Evolutionary conservation across 2,113 vertebrate genomes (phyloP).

Genomic region (Fulica atra): DNA sequence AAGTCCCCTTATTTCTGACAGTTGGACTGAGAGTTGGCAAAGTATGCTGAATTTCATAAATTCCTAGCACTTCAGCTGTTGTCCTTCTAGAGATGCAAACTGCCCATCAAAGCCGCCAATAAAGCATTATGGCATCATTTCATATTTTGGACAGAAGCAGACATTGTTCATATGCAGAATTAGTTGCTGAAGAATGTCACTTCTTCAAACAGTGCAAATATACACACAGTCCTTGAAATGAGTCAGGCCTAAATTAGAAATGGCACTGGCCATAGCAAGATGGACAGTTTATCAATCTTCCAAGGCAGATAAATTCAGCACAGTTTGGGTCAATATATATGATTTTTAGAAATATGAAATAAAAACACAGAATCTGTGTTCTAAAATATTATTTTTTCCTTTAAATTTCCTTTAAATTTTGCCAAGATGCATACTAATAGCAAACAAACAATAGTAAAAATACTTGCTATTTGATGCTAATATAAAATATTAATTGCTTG

Average conservation of each 20-base stretch:
- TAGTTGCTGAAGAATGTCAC: background rate
- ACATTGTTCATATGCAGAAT: background rate
- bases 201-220: background rate
- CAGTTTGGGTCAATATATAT: background rate
- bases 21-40: background rate
- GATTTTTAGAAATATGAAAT: background rate
- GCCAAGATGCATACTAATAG: background rate
- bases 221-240: background rate
- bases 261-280: background rate
- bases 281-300: background rate
- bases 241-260: background rate
- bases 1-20: background rate
- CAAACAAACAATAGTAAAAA: background rate
- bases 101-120: background rate
- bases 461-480: background rate
- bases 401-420: background rate
- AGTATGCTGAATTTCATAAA: background rate
- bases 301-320: background rate
- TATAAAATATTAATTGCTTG: background rate
- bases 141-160: background rate
- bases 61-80: background rate
- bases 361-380: background rate
- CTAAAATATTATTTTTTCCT: background rate
- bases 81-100: background rate
- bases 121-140: background rate